Base-by-base conservation (phyloP, 2,888 invertebrate species). In the Gnatocerus cornutus region DNA sequence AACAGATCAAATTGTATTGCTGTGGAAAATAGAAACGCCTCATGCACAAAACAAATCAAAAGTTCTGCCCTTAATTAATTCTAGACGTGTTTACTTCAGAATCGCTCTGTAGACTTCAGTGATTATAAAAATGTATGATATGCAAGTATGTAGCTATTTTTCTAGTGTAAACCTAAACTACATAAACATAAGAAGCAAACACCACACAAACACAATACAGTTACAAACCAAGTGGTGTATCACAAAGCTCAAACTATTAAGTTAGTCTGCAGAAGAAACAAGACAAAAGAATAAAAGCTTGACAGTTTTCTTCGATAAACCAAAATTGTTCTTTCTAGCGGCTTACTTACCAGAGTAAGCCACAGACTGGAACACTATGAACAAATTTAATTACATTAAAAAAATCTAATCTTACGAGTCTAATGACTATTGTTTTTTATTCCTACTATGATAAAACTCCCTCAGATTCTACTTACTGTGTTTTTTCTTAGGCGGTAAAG, bases 301-400 rank as follows among this genome's bases (percentile, higher is more conserved):
- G 56, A 48, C 14, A 63, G 45, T 29, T 12, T 50, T 52, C 33
- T 63, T 12, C 13, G 43, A 71, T 64, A 59, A 33, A 46, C 37
- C 7, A 56, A 61, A 52, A 48, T 59, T 48, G 61, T 52, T 59
- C 66, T 67, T 61, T 45, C 63, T 72, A 74, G 87, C 84, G 86
- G 87, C 88, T 89, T 88, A 92, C 95, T 95, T 94, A 95, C 95
- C 95, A 88, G 94, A 95, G 90, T 94, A 95, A 87, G 95, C 95
- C 92, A 95, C 94, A 89, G 94, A 94, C 92, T 95, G 95, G 93
- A 95, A 95, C 94, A 94, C 94, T 95, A 92, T 83, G 85, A 85
- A 80, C 74, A 79, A 77, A 76, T 71, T 72, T 67, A 73, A 55
- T 52, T 56, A 59, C 61, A 84, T 86, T 86, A 86, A 82, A 86